Conservation (phyloP, 2,113 vertebrate species). For the Turdus rufiventris region DNA sequence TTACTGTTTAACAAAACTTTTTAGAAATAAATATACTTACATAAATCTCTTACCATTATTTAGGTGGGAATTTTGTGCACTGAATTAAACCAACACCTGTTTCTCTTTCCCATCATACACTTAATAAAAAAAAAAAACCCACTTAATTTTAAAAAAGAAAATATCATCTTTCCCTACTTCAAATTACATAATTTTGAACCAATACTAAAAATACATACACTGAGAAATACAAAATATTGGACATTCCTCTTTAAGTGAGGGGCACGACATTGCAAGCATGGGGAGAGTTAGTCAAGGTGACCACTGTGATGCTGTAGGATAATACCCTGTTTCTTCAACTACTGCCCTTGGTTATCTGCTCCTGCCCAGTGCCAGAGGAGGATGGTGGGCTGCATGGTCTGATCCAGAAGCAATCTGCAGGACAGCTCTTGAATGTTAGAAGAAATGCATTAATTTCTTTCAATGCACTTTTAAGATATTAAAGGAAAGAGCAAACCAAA, state of each 20-base stretch:
- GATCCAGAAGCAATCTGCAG: background rate
- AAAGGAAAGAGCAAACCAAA: background rate
- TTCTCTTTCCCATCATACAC: background rate
- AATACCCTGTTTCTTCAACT: background rate
- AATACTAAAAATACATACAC: background rate
- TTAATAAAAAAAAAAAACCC: background rate
- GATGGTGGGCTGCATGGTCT: background rate
- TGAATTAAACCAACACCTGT: background rate
- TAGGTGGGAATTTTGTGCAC: background rate
- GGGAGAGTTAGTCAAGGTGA: background rate
- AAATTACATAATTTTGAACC: background rate
- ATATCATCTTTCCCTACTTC: background rate
- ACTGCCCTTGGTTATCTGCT: background rate
- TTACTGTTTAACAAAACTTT: background rate
- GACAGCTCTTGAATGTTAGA: background rate
- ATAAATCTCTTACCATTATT: background rate
- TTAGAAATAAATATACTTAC: background rate
- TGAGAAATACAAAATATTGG: background rate
- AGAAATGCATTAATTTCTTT: background rate
- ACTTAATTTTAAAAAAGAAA: background rate
- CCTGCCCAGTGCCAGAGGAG: background rate
- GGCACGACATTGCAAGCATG: accelerated
- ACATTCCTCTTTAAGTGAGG: background rate
- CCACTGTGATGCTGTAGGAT: background rate
- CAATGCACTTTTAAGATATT: background rate